These are phyloP conservation scores for Epirrita christyi DNA, from an alignment of 2,888 invertebrate genomes.

Conservation along the genomic window DNA sequence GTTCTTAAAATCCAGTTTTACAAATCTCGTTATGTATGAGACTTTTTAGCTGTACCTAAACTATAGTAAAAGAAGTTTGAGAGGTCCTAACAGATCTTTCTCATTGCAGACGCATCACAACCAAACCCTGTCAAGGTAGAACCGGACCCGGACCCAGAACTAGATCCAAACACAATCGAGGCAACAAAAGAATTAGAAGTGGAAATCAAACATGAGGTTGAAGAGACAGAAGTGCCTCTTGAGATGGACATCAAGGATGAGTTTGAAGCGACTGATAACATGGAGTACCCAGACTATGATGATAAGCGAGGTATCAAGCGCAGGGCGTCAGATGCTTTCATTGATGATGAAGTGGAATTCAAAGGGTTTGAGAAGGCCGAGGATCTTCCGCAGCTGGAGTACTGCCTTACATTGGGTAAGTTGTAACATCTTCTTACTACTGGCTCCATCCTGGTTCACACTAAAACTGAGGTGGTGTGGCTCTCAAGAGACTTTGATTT, in stretches of 20 bases:
- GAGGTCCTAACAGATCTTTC: background rate
- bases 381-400: constrained; percentile 49
- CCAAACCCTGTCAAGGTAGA: constrained; percentile 16
- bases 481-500: too few species aligned
- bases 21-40: too few species aligned
- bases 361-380: constrained; percentile 67
- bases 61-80: too few species aligned
- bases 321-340: constrained; percentile 70
- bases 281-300: constrained; percentile 37
- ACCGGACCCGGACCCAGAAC: constrained; percentile 5
- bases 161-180: constrained; percentile 4
- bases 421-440: background rate
- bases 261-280: constrained; percentile 28
- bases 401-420: constrained; percentile 65
- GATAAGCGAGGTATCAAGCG: constrained; percentile 63
- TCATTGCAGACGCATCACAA: constrained; percentile 17
- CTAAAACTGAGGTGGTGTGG: too few species aligned
- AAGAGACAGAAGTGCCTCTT: constrained; percentile 22
- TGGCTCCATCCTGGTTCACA: too few species aligned
- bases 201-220: constrained; percentile 24
- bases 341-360: constrained; percentile 65
- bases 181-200: constrained; percentile 11
- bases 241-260: constrained; percentile 21
- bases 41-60: too few species aligned
- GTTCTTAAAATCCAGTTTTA: too few species aligned